These are phyloP conservation scores for Macaca mulatta DNA, from an alignment of 2,113 vertebrate species.

Conservation along the genomic window DNA sequence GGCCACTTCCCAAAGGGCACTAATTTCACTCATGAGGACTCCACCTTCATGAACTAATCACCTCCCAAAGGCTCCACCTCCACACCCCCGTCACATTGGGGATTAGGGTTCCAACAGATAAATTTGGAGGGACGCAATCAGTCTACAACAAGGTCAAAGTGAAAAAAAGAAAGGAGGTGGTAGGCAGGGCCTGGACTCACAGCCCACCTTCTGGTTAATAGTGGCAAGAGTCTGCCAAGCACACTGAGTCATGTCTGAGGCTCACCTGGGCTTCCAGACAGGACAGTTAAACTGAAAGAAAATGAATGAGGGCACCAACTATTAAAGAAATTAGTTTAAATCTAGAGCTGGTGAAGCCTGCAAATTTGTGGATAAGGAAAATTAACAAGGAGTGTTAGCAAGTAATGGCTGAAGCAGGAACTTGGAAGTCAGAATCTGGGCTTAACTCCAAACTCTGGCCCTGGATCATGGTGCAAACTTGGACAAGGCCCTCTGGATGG, in stretches of 20 bases:
- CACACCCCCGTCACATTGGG: neutral
- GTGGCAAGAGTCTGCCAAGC: neutral
- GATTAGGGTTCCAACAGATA: neutral
- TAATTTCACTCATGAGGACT: neutral
- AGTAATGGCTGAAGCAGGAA: neutral
- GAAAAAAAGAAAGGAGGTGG: neutral
- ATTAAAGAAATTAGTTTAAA: conserved; percentile 10
- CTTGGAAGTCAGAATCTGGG: conserved; percentile 42
- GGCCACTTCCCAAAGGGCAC: neutral
- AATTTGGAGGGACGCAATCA: neutral
- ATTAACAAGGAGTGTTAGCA: conserved; percentile 45
- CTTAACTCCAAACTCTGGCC: conserved; percentile 6
- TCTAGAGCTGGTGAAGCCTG: neutral
- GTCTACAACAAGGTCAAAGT: neutral
- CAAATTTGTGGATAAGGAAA: conserved; percentile 26
- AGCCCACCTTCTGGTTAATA: neutral
- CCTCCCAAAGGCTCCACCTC: neutral
- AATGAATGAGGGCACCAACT: neutral
- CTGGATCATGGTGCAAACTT: neutral
- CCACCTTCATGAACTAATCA: neutral
- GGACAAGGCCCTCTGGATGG: neutral
- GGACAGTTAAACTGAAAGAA: neutral
- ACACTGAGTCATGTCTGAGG: neutral
- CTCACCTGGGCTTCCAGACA: neutral
- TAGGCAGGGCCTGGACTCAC: neutral